phyloP scores from a whole-genome alignment of 2,797 vertebrate species.

The Characodon lateralis region DNA sequence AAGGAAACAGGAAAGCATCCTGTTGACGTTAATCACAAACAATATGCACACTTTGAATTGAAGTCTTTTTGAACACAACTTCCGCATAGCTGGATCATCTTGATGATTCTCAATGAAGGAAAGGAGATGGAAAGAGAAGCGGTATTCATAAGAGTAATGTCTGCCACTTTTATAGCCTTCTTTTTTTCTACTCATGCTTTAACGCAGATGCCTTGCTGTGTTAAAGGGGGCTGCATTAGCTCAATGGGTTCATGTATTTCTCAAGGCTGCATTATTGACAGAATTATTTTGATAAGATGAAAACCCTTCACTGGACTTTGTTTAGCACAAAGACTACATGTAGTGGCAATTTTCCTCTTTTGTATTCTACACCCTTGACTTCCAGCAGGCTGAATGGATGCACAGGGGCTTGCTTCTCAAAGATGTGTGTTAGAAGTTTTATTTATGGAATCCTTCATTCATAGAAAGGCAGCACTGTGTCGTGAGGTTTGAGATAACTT shows the following conservation, averaged over 20 bases:
- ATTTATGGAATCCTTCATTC: slow-evolving; percentile 26
- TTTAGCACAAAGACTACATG: slow-evolving; percentile 19
- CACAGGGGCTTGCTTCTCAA: not conserved
- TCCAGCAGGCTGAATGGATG: slow-evolving; percentile 15
- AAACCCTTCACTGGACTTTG: slow-evolving; percentile 23
- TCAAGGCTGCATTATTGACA: slow-evolving; percentile 33
- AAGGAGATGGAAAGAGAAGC: slow-evolving; percentile 1
- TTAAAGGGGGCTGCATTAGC: slow-evolving; percentile 14
- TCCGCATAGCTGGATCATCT: not conserved
- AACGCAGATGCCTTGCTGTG: slow-evolving; percentile 1
- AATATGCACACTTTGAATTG: not conserved
- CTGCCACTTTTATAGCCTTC: too few species aligned
- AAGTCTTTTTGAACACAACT: not conserved
- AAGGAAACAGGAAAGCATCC: not conserved
- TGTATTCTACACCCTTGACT: slow-evolving; percentile 31
- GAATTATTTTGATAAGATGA: slow-evolving; percentile 36
- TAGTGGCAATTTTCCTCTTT: slow-evolving; percentile 21
- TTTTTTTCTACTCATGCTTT: not conserved
- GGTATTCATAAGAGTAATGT: not conserved
- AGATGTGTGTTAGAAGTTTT: slow-evolving; percentile 6
- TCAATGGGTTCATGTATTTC: slow-evolving; percentile 22
- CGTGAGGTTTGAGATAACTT: slow-evolving; percentile 25
- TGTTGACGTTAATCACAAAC: not conserved
- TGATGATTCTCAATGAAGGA: slow-evolving; percentile 8
- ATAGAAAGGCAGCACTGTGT: slow-evolving; percentile 9